A percentile compares a stretch with the other conserved stretches of the same genome.
These are phyloP conservation scores for Tringa solitaria DNA, from an alignment of 2,113 vertebrate genomes.

Conservation along the genomic window DNA sequence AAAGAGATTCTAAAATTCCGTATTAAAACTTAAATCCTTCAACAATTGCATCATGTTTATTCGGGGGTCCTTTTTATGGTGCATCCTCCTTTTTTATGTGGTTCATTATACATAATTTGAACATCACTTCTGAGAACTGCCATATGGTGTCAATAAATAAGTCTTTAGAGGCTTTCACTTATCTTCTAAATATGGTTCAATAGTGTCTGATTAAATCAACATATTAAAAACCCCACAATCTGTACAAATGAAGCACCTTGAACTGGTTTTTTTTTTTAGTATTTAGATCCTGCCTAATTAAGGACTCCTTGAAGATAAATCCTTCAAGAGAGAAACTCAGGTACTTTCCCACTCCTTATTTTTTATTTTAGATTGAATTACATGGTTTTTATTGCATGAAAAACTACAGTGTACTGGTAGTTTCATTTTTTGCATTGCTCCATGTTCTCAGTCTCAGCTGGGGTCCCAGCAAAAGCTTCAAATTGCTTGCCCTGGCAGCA, in stretches of 20 bases:
- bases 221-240: constrained; percentile 24
- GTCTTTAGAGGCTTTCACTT: constrained; percentile 52
- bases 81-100: constrained; percentile 27
- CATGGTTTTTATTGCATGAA: background rate
- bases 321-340: background rate
- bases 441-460: background rate
- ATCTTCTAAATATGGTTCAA: constrained; percentile 60
- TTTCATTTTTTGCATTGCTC: background rate
- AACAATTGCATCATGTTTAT: constrained; percentile 4
- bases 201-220: constrained; percentile 68
- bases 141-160: constrained; percentile 72
- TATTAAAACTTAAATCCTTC: background rate
- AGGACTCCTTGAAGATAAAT: background rate
- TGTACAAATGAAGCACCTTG: constrained; percentile 21
- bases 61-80: constrained; percentile 29
- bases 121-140: constrained; percentile 30
- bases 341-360: background rate
- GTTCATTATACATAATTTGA: constrained; percentile 63
- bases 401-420: background rate
- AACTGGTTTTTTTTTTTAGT: background rate
- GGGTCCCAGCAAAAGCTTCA: background rate
- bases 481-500: background rate
- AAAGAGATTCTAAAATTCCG: background rate
- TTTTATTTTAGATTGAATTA: background rate
- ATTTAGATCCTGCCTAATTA: constrained; percentile 37